phyloP scores from a whole-genome alignment of 2,888 invertebrate genomes.

The Cheilosia soror region DNA sequence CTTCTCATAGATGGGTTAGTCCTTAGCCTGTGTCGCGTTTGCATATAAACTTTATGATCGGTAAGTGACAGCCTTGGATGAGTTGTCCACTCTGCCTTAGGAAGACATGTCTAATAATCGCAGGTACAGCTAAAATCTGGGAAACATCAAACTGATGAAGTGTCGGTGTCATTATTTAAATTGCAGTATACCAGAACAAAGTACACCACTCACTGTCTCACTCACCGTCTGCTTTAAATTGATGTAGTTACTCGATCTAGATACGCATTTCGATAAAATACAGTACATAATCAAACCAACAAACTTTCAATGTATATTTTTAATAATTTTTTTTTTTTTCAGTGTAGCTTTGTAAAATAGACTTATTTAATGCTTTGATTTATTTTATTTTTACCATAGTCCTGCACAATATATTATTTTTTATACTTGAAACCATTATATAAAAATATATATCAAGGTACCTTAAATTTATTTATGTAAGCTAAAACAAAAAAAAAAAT shows the following conservation, averaged over 20 bases:
- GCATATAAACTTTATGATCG: no score
- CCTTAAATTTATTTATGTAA: conserved; percentile 57
- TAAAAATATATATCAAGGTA: conserved; percentile 38
- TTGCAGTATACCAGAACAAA: no score
- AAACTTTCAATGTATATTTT: background rate
- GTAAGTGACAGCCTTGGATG: no score
- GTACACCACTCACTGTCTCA: no score
- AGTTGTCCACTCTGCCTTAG: no score
- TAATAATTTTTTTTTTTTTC: background rate
- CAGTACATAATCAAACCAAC: conserved; percentile 5
- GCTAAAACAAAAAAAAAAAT: conserved; percentile 11
- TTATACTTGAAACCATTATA: conserved; percentile 30
- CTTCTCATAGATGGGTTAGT: no score
- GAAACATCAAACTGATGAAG: no score
- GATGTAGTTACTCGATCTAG: background rate
- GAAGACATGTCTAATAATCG: no score
- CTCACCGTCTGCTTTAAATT: no score
- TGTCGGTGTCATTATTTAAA: no score
- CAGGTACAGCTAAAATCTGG: no score
- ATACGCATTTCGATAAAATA: background rate
- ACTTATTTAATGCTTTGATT: background rate
- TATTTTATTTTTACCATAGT: conserved; percentile 2
- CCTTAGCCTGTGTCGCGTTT: no score
- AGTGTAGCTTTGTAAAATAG: conserved; percentile 40
- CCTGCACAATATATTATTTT: conserved; percentile 68